Evolutionary conservation across 2,113 vertebrate species (phyloP), one percentile per base, ranked within the genome.

Genomic region (Ibidorhyncha struthersii): DNA sequence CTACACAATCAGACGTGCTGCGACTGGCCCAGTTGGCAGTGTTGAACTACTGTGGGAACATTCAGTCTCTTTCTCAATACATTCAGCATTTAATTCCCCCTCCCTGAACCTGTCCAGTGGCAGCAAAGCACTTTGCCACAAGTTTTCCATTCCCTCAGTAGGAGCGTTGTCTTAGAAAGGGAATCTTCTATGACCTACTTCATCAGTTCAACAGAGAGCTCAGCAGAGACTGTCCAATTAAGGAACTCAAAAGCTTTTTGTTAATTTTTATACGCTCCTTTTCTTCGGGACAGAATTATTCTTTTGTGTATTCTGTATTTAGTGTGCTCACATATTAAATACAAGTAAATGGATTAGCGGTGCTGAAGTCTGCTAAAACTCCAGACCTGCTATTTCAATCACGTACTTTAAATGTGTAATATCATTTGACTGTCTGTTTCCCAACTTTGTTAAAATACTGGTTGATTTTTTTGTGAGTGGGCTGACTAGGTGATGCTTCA

Each of bases 41-140:
- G 0, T 1, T n/a, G 34, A 32, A 4, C 26, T 38, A 1, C 52
- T 34, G 29, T 29, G 69, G 65, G 77, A 70, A 32, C 3, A 3
- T 30, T 50, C 50, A 78, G 16, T 10, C 52, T 38, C 41, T 43
- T 70, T 32, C 76, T 47, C 59, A 61, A 12, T 10, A 25, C 30
- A 26, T 7, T 82, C 40, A 29, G 8, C 25, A 32, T 61, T 87
- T 80, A 29, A 71, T 62, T 69, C 32, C 36, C 14, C 11, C 70
- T 83, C 40, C 38, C 7, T 1, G 19, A 65, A 38, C 20, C 15
- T 56, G n/a, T 13, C 47, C 49, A 34, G 53, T 6, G 25, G 45
- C 70, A 77, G 32, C 19, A 88, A 79, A 93, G 69, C 49, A 26
- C 26, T 89, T 61, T 38, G 45, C 23, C 0, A 0, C 7, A 47